Evolutionary conservation across 92 coral and sea anemone genomes (phyloP).

Genomic region (Epizoanthus scotinus): DNA sequence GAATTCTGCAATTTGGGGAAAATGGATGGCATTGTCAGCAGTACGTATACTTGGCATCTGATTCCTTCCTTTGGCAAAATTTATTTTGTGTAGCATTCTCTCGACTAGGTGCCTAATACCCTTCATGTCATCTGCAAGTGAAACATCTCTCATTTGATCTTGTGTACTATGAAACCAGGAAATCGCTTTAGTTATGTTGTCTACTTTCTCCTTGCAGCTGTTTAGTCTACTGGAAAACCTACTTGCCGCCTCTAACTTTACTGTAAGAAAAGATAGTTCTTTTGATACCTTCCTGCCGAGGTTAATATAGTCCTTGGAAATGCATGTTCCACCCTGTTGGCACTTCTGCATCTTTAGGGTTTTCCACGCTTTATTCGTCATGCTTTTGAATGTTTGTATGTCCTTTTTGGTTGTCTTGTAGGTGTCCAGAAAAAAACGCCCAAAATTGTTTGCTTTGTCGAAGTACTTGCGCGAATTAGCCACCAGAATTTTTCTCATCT

Average conservation of each 20-base stretch:
- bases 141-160: constrained; percentile 28
- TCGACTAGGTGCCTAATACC: too few relatives aligned
- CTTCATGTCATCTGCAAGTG: constrained; percentile 8
- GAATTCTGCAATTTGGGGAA: constrained; percentile 45
- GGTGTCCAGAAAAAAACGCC: constrained; percentile 52
- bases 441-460: constrained; percentile 57
- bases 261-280: constrained; percentile 40
- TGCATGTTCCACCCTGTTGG: constrained; percentile 69
- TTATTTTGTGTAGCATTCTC: too few relatives aligned
- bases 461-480: constrained; percentile 57
- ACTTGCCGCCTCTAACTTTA: constrained; percentile 50
- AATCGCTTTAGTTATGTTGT: constrained; percentile 26
- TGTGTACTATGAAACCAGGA: constrained; percentile 20
- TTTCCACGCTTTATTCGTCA: constrained; percentile 70
- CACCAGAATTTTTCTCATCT: constrained; percentile 39
- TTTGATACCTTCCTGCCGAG: constrained; percentile 61
- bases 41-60: too few relatives aligned
- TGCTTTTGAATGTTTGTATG: constrained; percentile 42
- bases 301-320: constrained; percentile 64
- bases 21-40: too few relatives aligned
- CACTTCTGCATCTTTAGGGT: constrained; percentile 67
- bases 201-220: constrained; percentile 41
- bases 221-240: constrained; percentile 15
- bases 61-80: too few relatives aligned
- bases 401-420: constrained; percentile 62